Evolutionary conservation across 2,113 vertebrate genomes (phyloP).

Genomic region (Neogale vison): DNA sequence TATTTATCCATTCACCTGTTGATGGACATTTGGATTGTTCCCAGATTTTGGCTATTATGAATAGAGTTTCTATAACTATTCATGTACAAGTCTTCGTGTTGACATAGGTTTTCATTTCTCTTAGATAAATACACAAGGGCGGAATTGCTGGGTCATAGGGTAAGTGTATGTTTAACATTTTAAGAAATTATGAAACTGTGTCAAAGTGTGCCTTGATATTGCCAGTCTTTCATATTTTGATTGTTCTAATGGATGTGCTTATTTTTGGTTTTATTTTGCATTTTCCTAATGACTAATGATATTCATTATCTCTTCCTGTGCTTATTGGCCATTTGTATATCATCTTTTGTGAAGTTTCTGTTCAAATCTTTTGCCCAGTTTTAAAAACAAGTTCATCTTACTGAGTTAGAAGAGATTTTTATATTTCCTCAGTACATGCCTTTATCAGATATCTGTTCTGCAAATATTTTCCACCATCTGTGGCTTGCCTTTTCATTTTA

Average conservation of each 20-base stretch:
- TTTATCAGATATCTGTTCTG: neutral
- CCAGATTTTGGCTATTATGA: neutral
- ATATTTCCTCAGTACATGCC: neutral
- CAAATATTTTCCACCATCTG: neutral
- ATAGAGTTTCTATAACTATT: neutral
- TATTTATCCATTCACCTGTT: neutral
- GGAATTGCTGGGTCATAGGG: neutral
- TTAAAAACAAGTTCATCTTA: neutral
- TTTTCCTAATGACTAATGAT: neutral
- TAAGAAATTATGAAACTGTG: neutral
- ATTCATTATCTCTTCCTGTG: neutral
- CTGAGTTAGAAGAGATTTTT: neutral
- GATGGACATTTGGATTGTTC: neutral
- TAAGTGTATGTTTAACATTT: conserved; percentile 1
- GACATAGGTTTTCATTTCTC: conserved; percentile 20
- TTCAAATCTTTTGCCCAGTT: conserved; percentile 9
- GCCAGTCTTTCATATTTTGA: neutral
- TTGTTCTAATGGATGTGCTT: neutral
- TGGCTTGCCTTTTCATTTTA: neutral
- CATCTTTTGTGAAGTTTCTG: neutral
- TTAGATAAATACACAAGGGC: neutral
- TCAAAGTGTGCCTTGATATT: neutral
- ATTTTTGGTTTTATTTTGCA: conserved; percentile 7
- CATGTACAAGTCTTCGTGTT: neutral
- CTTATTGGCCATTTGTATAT: neutral